Base-by-base conservation (phyloP, 2,797 vertebrate species). In the Amazona ochrocephala region DNA sequence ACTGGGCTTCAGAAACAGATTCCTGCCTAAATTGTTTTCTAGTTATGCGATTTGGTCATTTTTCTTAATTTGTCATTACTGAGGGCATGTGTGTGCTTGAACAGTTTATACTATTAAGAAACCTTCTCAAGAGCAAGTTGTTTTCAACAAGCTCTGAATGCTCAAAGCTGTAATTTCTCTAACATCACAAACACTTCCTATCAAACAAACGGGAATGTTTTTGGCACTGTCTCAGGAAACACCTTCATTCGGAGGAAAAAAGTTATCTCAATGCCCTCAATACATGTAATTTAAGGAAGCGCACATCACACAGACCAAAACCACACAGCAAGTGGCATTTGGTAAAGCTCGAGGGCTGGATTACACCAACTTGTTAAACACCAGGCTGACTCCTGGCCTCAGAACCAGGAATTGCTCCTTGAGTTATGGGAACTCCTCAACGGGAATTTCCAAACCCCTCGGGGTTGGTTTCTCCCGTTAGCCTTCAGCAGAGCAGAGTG, bases 181-280 rank as follows among this genome's bases (percentile, higher is more conserved):
- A 54, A 94, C 45, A 85, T 90, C 85, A 84, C 60, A 77, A 83
- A 80, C 73, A 42, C 42, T 92, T 96, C 94, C 91, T 85, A 95
- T 32, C 75, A 89, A 95, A 96, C 86, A 83, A 84, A 79, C 1
- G 2, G 56, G 72, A 87, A 39, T 42, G 34, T 65, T 91, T 87
- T 88, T 94, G 91, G 90, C 87, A 64, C 34, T 37, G 74, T 58
- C 84, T 89, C 71, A 86, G 86, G 95, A 92, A 95, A 87, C 72
- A 93, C 50, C 83, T 86, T 96, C 95, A 47, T 87, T 82, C 84
- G 56, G 2, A 0, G 32, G 32, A 45, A 51, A 27, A 21, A 65
- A 34, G 32, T 34, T 75, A 32, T 68, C 62, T 51, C 75, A 82
- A 83, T 65, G 72, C 61, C 30, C 17, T 58, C 9, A n/a, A 20